These are phyloP conservation scores for Eulemur mongoz DNA, from an alignment of 2,797 vertebrate species.

Conservation along the genomic window DNA sequence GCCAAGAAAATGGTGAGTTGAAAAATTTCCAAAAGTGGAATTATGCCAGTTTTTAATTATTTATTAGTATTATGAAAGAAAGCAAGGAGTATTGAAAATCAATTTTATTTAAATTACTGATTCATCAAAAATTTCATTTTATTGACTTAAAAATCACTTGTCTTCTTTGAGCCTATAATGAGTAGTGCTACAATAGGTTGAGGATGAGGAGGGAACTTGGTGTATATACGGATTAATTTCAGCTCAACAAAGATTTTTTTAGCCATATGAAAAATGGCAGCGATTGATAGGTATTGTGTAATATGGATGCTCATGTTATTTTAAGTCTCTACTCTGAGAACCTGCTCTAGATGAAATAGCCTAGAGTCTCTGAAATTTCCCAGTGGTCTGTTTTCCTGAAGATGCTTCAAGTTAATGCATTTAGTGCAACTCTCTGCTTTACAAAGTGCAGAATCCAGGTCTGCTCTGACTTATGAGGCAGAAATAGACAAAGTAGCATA, in stretches of 20 bases:
- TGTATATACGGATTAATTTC: neutral
- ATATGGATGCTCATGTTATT: neutral
- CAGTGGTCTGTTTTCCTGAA: neutral
- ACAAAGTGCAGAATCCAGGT: neutral
- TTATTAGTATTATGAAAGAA: neutral
- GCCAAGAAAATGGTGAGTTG: constrained; percentile 31
- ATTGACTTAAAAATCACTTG: neutral
- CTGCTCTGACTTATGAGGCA: neutral
- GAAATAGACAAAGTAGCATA: neutral
- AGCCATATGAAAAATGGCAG: neutral
- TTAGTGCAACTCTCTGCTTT: neutral
- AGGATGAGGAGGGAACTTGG: neutral
- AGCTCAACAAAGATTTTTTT: neutral
- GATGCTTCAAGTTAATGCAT: neutral
- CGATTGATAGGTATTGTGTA: neutral
- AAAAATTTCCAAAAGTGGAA: neutral
- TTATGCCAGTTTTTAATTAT: neutral
- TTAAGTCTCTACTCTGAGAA: neutral
- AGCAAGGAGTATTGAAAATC: neutral
- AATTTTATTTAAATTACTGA: neutral
- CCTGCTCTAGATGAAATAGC: neutral
- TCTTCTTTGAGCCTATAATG: neutral
- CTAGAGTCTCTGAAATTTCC: neutral
- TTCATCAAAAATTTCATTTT: neutral
- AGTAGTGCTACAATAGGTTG: neutral